Evolutionary conservation across 2,113 vertebrate species (phyloP).

Genomic region (Hypomesus transpacificus): DNA sequence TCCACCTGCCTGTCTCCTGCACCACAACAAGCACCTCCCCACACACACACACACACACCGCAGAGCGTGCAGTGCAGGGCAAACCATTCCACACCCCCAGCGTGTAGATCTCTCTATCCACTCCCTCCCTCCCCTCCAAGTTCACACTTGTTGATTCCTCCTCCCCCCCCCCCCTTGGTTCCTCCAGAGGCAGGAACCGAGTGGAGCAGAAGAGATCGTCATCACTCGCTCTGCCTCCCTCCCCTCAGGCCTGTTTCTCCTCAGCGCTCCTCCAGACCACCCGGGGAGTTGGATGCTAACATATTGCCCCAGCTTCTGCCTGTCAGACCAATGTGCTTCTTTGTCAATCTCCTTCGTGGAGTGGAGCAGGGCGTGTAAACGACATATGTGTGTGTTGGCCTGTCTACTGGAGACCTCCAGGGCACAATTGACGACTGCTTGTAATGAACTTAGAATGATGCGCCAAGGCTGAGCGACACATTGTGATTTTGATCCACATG

Average conservation of each 20-base stretch:
- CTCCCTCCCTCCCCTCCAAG: background rate
- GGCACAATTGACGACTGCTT: no score
- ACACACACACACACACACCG: no score
- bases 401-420: background rate
- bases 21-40: no score
- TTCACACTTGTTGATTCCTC: slow-evolving; percentile 17
- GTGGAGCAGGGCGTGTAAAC: background rate
- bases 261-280: slow-evolving; percentile 1
- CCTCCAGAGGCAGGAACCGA: background rate
- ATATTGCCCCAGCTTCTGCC: background rate
- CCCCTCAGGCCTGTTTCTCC: slow-evolving; percentile 4
- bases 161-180: background rate
- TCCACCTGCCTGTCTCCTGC: no score
- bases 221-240: slow-evolving; percentile 11
- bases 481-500: no score
- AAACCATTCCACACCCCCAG: no score
- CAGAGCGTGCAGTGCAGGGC: no score
- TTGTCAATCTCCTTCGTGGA: slow-evolving; percentile 9
- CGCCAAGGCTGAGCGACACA: no score
- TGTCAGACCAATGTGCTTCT: slow-evolving; percentile 4
- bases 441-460: no score
- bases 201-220: background rate
- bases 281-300: slow-evolving; percentile 6
- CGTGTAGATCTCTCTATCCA: background rate
- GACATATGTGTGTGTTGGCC: background rate